phyloP scores from a whole-genome alignment of 2,888 invertebrate species.

The Polyploca ridens region DNA sequence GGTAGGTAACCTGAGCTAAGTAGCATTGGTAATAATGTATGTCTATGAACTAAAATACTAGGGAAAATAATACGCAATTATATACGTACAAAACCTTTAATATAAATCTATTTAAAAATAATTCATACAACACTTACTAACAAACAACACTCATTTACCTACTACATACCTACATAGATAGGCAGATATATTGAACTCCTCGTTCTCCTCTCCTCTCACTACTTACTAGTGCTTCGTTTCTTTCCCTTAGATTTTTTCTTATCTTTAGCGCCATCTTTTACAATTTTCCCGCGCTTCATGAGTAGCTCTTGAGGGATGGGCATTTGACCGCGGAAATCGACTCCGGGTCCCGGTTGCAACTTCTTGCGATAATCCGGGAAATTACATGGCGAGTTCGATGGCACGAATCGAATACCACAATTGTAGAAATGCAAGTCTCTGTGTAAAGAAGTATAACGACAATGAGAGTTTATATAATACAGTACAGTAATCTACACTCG shows the following conservation, averaged over 20 bases:
- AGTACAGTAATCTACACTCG: too few relatives aligned
- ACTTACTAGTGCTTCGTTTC: slow-evolving; percentile 4
- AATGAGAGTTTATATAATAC: not conserved
- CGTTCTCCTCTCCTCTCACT: not conserved
- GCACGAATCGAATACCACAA: slow-evolving; percentile 28
- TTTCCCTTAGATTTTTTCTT: not conserved
- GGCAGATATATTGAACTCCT: too few relatives aligned
- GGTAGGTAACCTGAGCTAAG: too few relatives aligned
- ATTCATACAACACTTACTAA: too few relatives aligned
- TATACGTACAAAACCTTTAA: too few relatives aligned
- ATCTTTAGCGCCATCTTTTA: slow-evolving; percentile 18
- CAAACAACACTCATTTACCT: too few relatives aligned
- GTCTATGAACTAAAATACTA: too few relatives aligned
- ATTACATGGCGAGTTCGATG: slow-evolving; percentile 40
- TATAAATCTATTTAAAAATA: too few relatives aligned
- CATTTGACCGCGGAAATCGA: slow-evolving; percentile 47
- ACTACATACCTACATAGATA: too few relatives aligned
- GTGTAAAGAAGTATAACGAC: slow-evolving; percentile 16
- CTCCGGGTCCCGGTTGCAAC: slow-evolving; percentile 50
- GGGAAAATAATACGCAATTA: too few relatives aligned
- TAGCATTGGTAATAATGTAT: too few relatives aligned
- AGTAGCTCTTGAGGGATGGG: slow-evolving; percentile 53
- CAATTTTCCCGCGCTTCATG: slow-evolving; percentile 34
- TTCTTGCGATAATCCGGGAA: slow-evolving; percentile 42
- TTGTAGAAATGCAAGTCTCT: slow-evolving; percentile 50